Evolutionary conservation across 1,140 invertebrate species (phyloP).

Genomic region (Drosophila sechellia): DNA sequence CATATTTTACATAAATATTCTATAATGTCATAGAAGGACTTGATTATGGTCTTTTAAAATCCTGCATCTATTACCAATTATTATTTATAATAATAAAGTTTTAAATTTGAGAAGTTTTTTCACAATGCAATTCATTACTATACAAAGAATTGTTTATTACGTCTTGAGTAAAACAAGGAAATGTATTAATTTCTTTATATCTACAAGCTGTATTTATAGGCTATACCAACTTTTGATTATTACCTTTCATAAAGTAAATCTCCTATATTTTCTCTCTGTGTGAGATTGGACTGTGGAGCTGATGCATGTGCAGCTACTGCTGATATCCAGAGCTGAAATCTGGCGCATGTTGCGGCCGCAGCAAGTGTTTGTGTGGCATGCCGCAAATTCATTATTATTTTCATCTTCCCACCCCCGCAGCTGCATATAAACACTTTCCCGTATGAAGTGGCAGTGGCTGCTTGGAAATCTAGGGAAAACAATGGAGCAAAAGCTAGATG

Average conservation of each 20-base stretch:
- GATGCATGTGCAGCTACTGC: constrained; percentile 76
- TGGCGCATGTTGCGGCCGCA: constrained; percentile 69
- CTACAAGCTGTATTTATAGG: too few relatives aligned
- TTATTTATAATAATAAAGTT: too few relatives aligned
- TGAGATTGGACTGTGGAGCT: constrained; percentile 38
- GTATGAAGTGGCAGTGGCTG: constrained; percentile 48
- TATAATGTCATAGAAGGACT: too few relatives aligned
- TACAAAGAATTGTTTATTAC: too few relatives aligned
- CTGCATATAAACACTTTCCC: constrained; percentile 38
- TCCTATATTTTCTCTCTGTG: constrained; percentile 20
- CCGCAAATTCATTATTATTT: constrained; percentile 82
- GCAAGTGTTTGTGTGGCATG: constrained; percentile 77
- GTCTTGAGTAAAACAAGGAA: too few relatives aligned
- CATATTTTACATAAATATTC: too few relatives aligned
- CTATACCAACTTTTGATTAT: too few relatives aligned
- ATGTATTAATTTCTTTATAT: too few relatives aligned
- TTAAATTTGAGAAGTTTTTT: too few relatives aligned
- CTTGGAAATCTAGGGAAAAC: constrained; percentile 18
- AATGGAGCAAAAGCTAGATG: constrained; percentile 12
- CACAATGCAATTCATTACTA: too few relatives aligned
- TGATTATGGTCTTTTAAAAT: too few relatives aligned
- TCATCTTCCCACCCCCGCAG: constrained; percentile 25
- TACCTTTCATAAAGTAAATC: not conserved
- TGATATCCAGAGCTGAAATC: constrained; percentile 71
- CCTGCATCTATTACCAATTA: too few relatives aligned